These are phyloP conservation scores for Chitala chitala DNA, from an alignment of 2,113 vertebrate species.

Conservation along the genomic window DNA sequence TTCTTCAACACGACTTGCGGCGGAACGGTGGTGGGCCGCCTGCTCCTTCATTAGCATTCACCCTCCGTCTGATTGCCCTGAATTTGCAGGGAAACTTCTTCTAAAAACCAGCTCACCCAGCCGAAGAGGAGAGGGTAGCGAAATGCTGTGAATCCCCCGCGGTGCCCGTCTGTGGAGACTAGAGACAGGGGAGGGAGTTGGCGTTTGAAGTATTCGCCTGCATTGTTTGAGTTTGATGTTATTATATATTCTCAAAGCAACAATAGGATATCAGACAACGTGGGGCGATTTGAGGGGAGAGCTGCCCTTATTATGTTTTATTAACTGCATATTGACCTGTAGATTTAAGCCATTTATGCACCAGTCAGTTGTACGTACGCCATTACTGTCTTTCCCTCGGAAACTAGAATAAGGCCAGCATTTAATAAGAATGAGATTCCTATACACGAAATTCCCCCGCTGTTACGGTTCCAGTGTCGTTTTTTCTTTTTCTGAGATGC, in stretches of 20 bases:
- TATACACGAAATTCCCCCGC: background rate
- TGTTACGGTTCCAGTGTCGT: background rate
- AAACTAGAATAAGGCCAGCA: background rate
- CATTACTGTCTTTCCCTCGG: background rate
- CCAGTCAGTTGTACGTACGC: background rate
- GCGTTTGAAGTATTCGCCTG: conserved; percentile 31
- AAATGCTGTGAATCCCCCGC: conserved; percentile 23
- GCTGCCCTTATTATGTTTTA: background rate
- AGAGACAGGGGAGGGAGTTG: conserved; percentile 27
- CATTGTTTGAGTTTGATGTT: conserved; percentile 31
- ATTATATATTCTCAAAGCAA: conserved; percentile 28
- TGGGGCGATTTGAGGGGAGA: conserved; percentile 2
- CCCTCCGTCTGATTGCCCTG: conserved; percentile 37
- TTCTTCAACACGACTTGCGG: conserved; percentile 48
- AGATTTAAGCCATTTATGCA: conserved; percentile 16
- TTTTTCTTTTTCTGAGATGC: background rate
- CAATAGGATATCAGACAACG: conserved; percentile 20
- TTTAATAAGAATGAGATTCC: background rate
- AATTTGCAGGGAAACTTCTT: conserved; percentile 35
- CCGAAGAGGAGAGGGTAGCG: conserved; percentile 23
- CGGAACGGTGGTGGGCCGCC: conserved; percentile 34
- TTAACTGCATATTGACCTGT: conserved; percentile 24
- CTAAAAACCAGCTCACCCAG: conserved; percentile 29
- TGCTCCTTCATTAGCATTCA: conserved; percentile 53
- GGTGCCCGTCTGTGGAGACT: conserved; percentile 37